Conservation (phyloP, 2,888 invertebrate species). For the Monochamus alternatus region DNA sequence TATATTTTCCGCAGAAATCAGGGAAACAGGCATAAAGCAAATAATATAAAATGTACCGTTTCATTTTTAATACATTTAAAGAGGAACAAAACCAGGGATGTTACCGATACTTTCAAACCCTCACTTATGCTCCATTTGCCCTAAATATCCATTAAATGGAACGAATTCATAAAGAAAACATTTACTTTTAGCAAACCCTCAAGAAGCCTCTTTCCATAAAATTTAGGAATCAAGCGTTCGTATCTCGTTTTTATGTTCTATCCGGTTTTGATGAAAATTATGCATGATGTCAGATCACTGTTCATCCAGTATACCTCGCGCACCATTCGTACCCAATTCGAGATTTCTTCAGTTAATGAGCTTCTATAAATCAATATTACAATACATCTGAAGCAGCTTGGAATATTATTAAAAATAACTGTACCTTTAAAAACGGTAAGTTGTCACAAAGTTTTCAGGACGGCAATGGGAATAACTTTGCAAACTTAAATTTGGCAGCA, state of each 20-base stretch:
- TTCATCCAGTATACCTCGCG: background rate
- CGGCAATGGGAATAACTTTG: too few relatives aligned
- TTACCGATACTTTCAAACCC: conserved; percentile 8
- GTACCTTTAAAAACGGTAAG: too few relatives aligned
- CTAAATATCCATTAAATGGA: conserved; percentile 10
- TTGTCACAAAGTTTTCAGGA: too few relatives aligned
- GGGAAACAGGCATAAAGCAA: background rate
- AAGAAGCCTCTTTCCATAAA: conserved; percentile 13
- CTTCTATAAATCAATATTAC: too few relatives aligned
- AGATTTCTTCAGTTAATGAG: too few relatives aligned
- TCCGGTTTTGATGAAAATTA: background rate
- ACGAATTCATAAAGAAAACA: conserved; percentile 13
- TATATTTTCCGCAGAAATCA: background rate
- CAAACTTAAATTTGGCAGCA: too few relatives aligned
- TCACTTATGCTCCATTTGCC: conserved; percentile 12
- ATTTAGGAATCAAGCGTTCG: conserved; percentile 4
- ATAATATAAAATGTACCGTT: background rate
- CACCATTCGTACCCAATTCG: too few relatives aligned
- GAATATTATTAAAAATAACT: too few relatives aligned
- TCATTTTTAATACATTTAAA: background rate
- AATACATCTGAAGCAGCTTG: too few relatives aligned
- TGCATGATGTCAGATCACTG: conserved; percentile 1
- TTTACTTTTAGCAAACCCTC: conserved; percentile 10
- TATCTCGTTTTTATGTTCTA: conserved; percentile 3
- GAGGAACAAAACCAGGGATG: background rate